These are phyloP conservation scores for Callocephalon fimbriatum DNA, from an alignment of 2,113 vertebrate genomes.

Conservation along the genomic window DNA sequence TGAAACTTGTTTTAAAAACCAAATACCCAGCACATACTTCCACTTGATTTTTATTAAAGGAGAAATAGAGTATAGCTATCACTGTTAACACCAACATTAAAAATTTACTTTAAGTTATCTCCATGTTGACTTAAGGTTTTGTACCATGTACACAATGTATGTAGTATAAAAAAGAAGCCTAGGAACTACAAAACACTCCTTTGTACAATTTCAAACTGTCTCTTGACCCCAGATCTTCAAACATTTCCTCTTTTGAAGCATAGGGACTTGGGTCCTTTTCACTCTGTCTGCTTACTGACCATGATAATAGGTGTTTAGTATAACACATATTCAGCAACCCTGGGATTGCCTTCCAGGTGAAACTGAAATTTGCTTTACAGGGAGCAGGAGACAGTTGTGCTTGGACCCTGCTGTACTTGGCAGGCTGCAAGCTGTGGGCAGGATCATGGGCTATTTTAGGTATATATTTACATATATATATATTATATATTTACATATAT, in stretches of 20 bases:
- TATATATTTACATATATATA: neutral
- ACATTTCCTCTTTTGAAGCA: neutral
- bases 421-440: neutral
- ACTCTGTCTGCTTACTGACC: neutral
- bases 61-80: neutral
- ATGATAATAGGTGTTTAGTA: neutral
- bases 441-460: neutral
- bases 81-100: neutral
- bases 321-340: neutral
- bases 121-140: neutral
- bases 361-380: neutral
- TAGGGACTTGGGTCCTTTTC: neutral
- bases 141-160: accelerated
- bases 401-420: neutral
- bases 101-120: neutral
- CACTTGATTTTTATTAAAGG: neutral
- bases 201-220: neutral
- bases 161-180: neutral
- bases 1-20: neutral
- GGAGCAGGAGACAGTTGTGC: neutral
- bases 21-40: neutral
- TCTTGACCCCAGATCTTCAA: neutral
- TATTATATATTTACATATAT: neutral
- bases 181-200: neutral
- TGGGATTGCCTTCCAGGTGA: neutral